Evolutionary conservation across 2,113 vertebrate genomes (phyloP).

Genomic region (Cephalopholis sonnerati): DNA sequence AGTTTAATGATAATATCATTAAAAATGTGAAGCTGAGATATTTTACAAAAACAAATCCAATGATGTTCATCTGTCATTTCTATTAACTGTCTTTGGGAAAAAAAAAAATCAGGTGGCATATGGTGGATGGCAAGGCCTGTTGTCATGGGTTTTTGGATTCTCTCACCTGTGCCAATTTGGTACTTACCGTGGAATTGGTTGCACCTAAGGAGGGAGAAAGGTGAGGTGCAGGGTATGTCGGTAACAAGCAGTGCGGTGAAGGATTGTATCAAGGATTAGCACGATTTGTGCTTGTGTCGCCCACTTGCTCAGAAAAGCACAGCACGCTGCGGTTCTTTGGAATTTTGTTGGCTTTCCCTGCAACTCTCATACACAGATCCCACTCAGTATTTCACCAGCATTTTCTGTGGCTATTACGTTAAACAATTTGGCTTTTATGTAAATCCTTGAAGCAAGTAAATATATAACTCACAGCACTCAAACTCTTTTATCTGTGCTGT

Average conservation of each 20-base stretch:
- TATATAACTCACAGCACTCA: neutral
- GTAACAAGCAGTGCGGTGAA: slow-evolving; percentile 17
- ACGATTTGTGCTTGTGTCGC: neutral
- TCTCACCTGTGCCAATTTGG: slow-evolving; percentile 1
- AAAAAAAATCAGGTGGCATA: neutral
- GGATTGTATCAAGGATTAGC: slow-evolving; percentile 37
- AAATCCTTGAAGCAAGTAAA: neutral
- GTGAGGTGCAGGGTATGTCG: slow-evolving; percentile 13
- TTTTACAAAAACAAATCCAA: neutral
- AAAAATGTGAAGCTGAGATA: neutral
- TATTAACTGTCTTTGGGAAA: neutral
- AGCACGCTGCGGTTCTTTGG: neutral
- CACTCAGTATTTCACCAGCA: neutral
- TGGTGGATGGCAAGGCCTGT: neutral
- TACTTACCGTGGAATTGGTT: neutral
- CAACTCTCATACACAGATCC: neutral
- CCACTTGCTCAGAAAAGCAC: slow-evolving; percentile 2
- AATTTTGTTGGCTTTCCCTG: neutral
- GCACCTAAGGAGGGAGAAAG: neutral
- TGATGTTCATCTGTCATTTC: neutral
- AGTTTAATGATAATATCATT: neutral
- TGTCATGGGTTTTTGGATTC: slow-evolving; percentile 1
- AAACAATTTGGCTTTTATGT: neutral
- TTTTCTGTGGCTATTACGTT: neutral
- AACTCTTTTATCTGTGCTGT: neutral